A percentile compares a stretch with the other conserved stretches of the same genome.
phyloP scores from a whole-genome alignment of 2,797 vertebrate species.

The Harpagifer antarcticus region DNA sequence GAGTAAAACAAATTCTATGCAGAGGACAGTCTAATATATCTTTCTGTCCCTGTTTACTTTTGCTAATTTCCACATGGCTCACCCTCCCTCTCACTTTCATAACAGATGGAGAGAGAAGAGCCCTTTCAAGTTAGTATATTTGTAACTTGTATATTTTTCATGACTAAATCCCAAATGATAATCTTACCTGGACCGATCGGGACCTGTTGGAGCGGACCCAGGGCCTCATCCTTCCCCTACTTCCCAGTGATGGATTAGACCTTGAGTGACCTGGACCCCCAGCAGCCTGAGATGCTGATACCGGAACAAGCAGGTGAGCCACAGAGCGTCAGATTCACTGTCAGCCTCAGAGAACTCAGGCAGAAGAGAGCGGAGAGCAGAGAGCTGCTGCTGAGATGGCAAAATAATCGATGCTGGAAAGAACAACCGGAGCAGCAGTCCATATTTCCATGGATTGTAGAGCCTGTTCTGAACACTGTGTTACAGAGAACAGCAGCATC shows the following conservation, averaged over 20 bases:
- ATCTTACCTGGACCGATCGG: slow-evolving; percentile 77
- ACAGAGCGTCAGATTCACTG: not conserved
- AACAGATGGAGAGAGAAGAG: not conserved
- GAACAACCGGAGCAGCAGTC: slow-evolving; percentile 52
- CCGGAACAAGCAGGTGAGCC: slow-evolving; percentile 10
- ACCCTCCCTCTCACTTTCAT: not conserved
- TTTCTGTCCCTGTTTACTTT: not conserved
- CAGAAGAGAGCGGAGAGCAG: slow-evolving; percentile 24
- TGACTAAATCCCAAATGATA: not conserved
- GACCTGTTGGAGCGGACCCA: slow-evolving; percentile 75
- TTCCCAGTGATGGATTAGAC: slow-evolving; percentile 29
- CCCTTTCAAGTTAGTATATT: not conserved
- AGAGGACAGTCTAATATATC: not conserved
- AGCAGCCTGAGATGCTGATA: slow-evolving; percentile 2
- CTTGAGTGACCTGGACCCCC: slow-evolving; percentile 21
- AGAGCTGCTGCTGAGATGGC: slow-evolving; percentile 23
- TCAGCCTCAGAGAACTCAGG: slow-evolving; percentile 15
- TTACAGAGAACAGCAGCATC: slow-evolving; percentile 40
- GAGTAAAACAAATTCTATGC: not conserved
- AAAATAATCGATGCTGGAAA: slow-evolving; percentile 70
- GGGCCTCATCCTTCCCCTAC: slow-evolving; percentile 70
- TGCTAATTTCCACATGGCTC: not conserved
- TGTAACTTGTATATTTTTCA: not conserved
- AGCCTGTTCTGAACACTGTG: slow-evolving; percentile 53
- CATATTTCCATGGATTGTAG: slow-evolving; percentile 57